A percentile compares a stretch with the other conserved stretches of the same genome.
Conservation (phyloP, 2,113 vertebrate species). For the Hippoglossus stenolepis region DNA sequence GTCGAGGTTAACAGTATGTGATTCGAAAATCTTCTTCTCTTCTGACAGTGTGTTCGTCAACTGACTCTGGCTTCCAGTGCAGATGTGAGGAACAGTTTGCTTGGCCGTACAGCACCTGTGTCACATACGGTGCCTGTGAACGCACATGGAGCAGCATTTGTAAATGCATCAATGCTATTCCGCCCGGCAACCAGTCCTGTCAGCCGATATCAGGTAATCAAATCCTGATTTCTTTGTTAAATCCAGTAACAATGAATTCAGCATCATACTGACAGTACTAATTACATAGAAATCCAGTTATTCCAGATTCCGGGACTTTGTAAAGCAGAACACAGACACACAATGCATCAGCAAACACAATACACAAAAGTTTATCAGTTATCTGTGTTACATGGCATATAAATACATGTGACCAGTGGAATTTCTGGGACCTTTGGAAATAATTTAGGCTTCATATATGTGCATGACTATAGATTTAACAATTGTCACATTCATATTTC, state of each 20-base stretch:
- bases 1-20: background rate
- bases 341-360: too few species aligned
- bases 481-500: background rate
- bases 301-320: too few species aligned
- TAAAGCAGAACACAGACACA: too few species aligned
- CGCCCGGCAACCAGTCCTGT: constrained; percentile 60
- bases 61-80: constrained; percentile 35
- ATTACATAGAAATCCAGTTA: too few species aligned
- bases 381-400: too few species aligned
- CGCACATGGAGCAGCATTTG: constrained; percentile 30
- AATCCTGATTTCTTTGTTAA: background rate
- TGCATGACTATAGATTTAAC: background rate
- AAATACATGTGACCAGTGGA: too few species aligned
- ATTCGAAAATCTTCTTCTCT: background rate
- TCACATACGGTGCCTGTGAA: constrained; percentile 49
- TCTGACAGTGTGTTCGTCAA: constrained; percentile 49
- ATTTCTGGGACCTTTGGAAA: too few species aligned
- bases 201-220: constrained; percentile 37
- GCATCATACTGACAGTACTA: background rate
- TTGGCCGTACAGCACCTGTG: constrained; percentile 61
- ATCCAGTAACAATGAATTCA: background rate
- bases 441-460: too few species aligned
- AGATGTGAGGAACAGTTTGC: constrained; percentile 53
- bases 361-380: too few species aligned
- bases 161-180: constrained; percentile 57